Percentiles rank a stretch among this genome's conserved stretches.
phyloP scores from a whole-genome alignment of 2,113 vertebrate species.

The Entosphenus tridentatus region DNA sequence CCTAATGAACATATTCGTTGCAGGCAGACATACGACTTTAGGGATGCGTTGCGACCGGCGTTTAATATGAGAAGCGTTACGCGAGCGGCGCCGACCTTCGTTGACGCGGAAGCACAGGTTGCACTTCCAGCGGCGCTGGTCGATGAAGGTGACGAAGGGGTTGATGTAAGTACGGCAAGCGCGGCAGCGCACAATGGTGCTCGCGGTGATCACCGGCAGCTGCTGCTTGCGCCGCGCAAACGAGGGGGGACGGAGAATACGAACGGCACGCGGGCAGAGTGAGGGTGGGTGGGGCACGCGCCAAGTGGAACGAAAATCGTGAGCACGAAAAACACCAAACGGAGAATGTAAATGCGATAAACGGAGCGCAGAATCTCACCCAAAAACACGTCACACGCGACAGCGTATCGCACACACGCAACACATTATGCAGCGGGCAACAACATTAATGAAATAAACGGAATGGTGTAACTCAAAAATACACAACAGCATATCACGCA shows the following conservation, averaged over 20 bases:
- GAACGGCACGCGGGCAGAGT: no score
- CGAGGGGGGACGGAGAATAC: no score
- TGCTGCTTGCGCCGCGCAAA: constrained; percentile 27
- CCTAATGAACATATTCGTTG: no score
- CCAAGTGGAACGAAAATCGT: constrained; percentile 10
- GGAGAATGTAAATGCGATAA: neutral
- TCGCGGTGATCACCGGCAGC: constrained; percentile 82
- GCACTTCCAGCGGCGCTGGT: constrained; percentile 87
- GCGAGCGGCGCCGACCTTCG: constrained; percentile 35
- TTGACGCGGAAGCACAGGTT: constrained; percentile 86
- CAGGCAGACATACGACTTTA: no score
- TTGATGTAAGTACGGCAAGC: constrained; percentile 89
- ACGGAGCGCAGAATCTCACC: neutral
- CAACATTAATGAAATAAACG: no score
- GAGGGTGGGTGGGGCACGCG: no score
- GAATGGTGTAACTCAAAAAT: no score
- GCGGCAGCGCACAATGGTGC: constrained; percentile 84
- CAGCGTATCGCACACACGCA: neutral
- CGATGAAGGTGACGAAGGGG: constrained; percentile 77
- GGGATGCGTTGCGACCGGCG: no score
- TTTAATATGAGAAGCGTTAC: constrained; percentile 6
- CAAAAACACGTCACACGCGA: neutral
- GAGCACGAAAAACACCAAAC: neutral
- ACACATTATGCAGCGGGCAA: no score
- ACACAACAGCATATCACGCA: no score